Base-by-base conservation (phyloP, 2,888 invertebrate species). In the Stenotaenia linearis region DNA sequence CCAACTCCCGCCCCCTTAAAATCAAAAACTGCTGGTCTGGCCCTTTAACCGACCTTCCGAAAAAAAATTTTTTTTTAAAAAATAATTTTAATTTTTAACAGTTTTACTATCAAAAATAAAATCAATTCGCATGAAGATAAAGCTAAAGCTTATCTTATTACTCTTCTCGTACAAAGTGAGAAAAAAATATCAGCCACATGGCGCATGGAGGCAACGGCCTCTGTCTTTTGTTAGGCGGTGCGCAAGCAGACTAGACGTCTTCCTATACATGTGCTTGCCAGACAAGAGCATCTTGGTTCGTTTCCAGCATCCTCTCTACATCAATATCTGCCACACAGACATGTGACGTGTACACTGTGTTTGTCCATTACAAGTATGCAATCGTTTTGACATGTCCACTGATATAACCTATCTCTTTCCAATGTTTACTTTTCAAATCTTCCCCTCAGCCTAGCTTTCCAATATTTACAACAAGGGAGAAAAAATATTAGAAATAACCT, bases 181-280 rank as follows among this genome's bases (percentile, higher is more conserved):
- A n/a, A 56, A 56, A 56, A 56, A 23, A 23, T 56, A 56, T 56
- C 56, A 56, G 56, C 56, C 56, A 56, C 56, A 56, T 56, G 56
- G 56, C 56, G 56, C 18, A n/a, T 56, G 2, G 56, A 56, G 56
- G 56, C 56, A 56, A 56, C n/a, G 56, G 56, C 56, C 56, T 56
- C 56, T 56, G 56, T 56, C 56, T 56, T 56, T 56, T 56, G 56
- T 56, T 56, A 56, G 56, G 56, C 56, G 15, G 37, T 37, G 56
- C 56, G 56, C 56, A 56, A 56, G 56, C 56, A 56, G 56, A 56
- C 56, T 56, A 56, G 56, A 56, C 56, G 56, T 56, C 56, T 56
- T 56, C 56, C 56, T 23, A 56, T 56, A 56, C 56, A 56, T 56
- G 56, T 56, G 23, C 56, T 56, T 56, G 56, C 56, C 56, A 56